Base-by-base conservation (phyloP, 23 tunicate genomes). In the Styela clava region DNA sequence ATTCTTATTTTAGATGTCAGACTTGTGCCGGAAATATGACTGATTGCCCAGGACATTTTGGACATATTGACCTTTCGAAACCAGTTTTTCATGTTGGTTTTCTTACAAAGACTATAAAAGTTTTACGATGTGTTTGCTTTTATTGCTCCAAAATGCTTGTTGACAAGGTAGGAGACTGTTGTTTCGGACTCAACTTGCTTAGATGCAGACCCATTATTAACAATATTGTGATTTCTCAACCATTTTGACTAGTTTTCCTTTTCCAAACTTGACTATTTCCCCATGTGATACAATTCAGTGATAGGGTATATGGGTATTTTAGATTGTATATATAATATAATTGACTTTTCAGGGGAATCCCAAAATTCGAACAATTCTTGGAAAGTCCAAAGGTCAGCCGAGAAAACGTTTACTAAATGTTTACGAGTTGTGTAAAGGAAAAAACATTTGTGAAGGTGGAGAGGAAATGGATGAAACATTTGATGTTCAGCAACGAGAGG, bases 41-140 rank as follows among this genome's bases (percentile, higher is more conserved):
- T 2, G 99, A 96, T 69, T 96, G 99, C 68, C 99, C 99, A 34
- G 99, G 99, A 24, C 99, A 96, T 85, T 96, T 96, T 81, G 99
- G 97, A 0, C 99, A 96, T 69, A 87, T 96, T 78, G 99, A 91
- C 63, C 88, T 96, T 16, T 94, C 99, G 24, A 91, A 91, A 74
- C 99, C 99, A 63, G 99, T 96, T 24, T 96, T 87, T 77, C 99
- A 96, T 64, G 90, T 85, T 73, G 97, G 97, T 0, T 96, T 96
- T 68, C 65, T 96, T 25, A 96, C 92, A 68, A 96, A 96, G 81
- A 84, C 97, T 26, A 81, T 96, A 21, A 92, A 92, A 84, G 74
- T 96, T 5, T 30, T 96, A 12, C 85, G 99, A 27, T 96, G 99
- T 81, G 97, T 96, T 3, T 96, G 99, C 72, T 96, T 91, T 62